A percentile compares a stretch with the other conserved stretches of the same genome.
phyloP scores from a whole-genome alignment of 2,888 invertebrate species.

The Drosophila subsilvestris region DNA sequence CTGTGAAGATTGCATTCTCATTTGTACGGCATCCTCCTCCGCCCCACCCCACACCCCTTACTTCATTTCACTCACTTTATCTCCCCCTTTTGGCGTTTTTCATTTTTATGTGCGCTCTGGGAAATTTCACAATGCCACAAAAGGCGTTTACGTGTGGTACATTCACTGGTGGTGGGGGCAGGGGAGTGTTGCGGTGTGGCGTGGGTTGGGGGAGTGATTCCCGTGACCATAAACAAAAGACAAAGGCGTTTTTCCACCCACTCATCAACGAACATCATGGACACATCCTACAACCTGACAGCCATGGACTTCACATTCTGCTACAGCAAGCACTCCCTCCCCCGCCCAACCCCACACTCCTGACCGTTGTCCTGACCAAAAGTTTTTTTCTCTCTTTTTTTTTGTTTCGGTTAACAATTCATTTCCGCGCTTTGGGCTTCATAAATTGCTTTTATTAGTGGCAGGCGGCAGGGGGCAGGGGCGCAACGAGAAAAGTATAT shows the following conservation, averaged over 20 bases:
- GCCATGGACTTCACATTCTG: not conserved
- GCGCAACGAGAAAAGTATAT: conserved; percentile 43
- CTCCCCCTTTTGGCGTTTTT: conserved; percentile 50
- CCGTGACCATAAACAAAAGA: conserved; percentile 72
- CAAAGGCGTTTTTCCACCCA: conserved; percentile 52
- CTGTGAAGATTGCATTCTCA: not conserved
- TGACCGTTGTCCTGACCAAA: conserved; percentile 33
- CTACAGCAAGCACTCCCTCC: not conserved
- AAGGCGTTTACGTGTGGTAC: conserved; percentile 44
- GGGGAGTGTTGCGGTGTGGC: conserved; percentile 4
- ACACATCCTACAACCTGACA: conserved; percentile 4
- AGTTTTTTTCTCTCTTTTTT: conserved; percentile 39
- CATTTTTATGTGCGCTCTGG: conserved; percentile 74
- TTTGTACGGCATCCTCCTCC: not conserved
- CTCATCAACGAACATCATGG: conserved; percentile 45
- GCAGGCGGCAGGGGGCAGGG: conserved; percentile 43
- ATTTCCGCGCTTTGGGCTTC: conserved; percentile 79
- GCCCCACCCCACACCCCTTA: not conserved
- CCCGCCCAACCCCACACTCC: not conserved
- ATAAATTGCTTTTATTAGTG: conserved; percentile 79
- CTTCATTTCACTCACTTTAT: conserved; percentile 28
- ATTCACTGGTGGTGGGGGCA: conserved; percentile 16
- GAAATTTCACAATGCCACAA: conserved; percentile 74
- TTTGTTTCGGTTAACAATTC: conserved; percentile 68
- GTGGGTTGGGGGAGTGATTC: conserved; percentile 14